Evolutionary conservation across 2,797 vertebrate species (phyloP).

Genomic region (Valencia hispanica): DNA sequence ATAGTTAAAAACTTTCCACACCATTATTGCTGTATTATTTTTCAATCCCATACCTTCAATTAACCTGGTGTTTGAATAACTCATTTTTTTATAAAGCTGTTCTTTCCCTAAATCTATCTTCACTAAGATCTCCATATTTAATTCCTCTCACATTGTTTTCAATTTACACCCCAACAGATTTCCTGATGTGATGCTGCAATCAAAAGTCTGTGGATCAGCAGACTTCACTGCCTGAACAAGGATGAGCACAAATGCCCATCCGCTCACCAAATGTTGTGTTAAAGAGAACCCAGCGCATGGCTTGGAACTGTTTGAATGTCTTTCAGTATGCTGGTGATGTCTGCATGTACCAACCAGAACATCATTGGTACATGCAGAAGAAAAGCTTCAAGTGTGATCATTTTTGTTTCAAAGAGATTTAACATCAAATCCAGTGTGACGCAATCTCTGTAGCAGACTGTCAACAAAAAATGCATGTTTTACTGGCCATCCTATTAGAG

Average conservation of each 20-base stretch:
- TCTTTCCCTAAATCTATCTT: not conserved
- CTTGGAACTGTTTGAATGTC: not conserved
- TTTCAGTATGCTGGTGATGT: not conserved
- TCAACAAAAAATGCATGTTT: not conserved
- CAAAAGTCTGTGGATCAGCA: not conserved
- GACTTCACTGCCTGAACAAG: not conserved
- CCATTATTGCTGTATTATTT: not conserved
- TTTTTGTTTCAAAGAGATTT: not conserved
- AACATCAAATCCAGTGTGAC: not conserved
- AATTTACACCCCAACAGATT: conserved; percentile 27
- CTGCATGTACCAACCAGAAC: not conserved
- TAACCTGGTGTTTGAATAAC: not conserved
- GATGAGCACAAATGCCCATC: not conserved
- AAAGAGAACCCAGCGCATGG: not conserved
- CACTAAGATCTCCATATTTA: not conserved
- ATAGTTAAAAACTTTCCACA: not conserved
- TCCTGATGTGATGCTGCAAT: conserved; percentile 13
- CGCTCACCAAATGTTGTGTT: conserved; percentile 25
- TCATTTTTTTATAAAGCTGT: not conserved
- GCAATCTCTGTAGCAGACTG: not conserved
- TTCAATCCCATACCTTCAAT: not conserved
- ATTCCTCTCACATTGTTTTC: conserved; percentile 7
- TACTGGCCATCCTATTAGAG: not conserved
- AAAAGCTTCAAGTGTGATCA: not conserved
- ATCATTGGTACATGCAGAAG: not conserved